These are phyloP conservation scores for Schlechtendalia chinensis DNA, from an alignment of 1,140 invertebrate genomes.

Conservation along the genomic window DNA sequence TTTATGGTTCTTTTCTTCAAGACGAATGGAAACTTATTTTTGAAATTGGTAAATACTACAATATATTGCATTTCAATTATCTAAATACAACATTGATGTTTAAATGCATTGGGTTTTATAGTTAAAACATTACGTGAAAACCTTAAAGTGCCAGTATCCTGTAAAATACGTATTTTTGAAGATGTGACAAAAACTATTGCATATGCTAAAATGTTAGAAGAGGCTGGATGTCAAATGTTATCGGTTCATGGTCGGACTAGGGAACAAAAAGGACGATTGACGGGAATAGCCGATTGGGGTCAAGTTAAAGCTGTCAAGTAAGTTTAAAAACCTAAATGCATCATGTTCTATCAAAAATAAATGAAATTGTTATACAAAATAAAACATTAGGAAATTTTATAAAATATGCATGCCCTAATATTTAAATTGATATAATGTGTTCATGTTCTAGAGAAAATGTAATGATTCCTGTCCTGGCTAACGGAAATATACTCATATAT, in stretches of 20 bases:
- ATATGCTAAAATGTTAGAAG: constrained; percentile 93
- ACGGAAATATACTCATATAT: constrained; percentile 94
- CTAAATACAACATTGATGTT: background rate
- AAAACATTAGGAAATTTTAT: no score
- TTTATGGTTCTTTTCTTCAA: constrained; percentile 88
- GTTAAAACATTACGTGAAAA: constrained; percentile 68
- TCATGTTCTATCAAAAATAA: background rate
- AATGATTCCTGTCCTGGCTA: constrained; percentile 91
- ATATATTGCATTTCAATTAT: background rate
- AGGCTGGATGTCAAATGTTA: constrained; percentile 86
- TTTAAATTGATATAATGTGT: background rate
- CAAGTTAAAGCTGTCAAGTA: constrained; percentile 89
- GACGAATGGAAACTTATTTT: constrained; percentile 88
- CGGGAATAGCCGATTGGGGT: constrained; percentile 92
- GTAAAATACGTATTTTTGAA: constrained; percentile 91
- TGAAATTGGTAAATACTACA: constrained; percentile 69
- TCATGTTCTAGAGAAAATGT: constrained; percentile 70
- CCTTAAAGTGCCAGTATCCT: constrained; percentile 84
- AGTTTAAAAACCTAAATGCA: constrained; percentile 49
- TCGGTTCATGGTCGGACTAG: constrained; percentile 95
- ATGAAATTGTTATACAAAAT: no score
- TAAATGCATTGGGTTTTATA: constrained; percentile 58
- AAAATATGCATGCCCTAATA: background rate
- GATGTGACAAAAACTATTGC: constrained; percentile 81
- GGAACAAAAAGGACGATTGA: constrained; percentile 92